Percentiles rank a stretch among this genome's conserved stretches.
These are phyloP conservation scores for Karalla daura DNA, from an alignment of 2,797 vertebrate species.

Conservation along the genomic window DNA sequence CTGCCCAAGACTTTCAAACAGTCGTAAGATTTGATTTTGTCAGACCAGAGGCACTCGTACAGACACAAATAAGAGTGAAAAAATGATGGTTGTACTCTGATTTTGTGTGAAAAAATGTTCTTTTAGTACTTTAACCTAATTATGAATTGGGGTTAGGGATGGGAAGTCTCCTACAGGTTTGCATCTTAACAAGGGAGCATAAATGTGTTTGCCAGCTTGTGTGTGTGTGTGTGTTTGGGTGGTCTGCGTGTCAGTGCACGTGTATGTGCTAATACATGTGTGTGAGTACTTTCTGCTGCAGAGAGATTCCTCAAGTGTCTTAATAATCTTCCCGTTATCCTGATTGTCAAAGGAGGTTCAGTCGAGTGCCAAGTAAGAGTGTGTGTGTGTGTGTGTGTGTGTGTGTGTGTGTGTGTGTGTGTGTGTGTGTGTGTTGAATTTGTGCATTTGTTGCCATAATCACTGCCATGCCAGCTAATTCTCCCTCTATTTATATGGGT, in stretches of 20 bases:
- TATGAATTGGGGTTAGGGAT: too few species aligned
- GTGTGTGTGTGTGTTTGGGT: not conserved
- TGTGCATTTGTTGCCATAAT: constrained; percentile 66
- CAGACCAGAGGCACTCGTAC: too few species aligned
- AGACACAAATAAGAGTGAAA: too few species aligned
- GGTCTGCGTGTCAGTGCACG: not conserved
- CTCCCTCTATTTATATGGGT: constrained; percentile 69
- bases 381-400: constrained; percentile 4
- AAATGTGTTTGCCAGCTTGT: too few species aligned
- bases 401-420: constrained; percentile 20
- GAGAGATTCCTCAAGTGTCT: not conserved
- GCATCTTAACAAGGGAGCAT: too few species aligned
- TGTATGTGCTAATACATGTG: not conserved
- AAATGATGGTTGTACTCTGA: too few species aligned
- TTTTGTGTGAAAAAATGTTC: too few species aligned
- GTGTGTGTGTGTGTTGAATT: constrained; percentile 32
- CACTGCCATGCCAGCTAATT: constrained; percentile 68
- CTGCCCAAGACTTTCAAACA: too few species aligned
- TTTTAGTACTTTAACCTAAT: too few species aligned
- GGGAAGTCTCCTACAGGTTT: too few species aligned
- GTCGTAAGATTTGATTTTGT: too few species aligned
- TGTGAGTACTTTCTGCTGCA: not conserved
- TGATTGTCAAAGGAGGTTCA: constrained; percentile 5
- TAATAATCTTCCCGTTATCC: constrained; percentile 22
- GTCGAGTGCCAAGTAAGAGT: constrained; percentile 17